Evolutionary conservation across 1,140 invertebrate genomes (phyloP).

Genomic region (Paralvinella palmiformis): DNA sequence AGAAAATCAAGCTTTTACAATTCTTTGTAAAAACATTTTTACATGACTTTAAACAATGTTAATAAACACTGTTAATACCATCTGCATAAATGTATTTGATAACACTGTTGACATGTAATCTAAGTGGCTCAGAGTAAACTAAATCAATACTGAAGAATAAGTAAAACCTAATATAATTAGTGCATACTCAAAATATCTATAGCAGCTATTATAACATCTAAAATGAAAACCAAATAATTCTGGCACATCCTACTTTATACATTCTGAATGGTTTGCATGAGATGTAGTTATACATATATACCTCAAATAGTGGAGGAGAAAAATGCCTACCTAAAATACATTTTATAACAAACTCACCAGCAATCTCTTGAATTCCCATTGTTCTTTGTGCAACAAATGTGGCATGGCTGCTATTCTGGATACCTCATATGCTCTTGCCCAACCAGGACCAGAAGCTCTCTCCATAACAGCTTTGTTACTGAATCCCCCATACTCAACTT

Average conservation of each 20-base stretch:
- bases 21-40: not conserved
- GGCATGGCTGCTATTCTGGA: constrained; percentile 39
- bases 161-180: too few relatives aligned
- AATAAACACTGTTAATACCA: not conserved
- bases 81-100: not conserved
- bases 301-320: too few relatives aligned
- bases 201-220: too few relatives aligned
- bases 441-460: constrained; percentile 36
- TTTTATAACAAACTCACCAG: constrained; percentile 30
- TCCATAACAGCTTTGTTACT: constrained; percentile 30
- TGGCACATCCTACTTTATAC: too few relatives aligned
- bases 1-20: not conserved
- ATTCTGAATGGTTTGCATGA: too few relatives aligned
- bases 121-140: too few relatives aligned
- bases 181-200: too few relatives aligned
- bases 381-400: constrained; percentile 44
- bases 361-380: constrained; percentile 40
- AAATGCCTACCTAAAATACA: too few relatives aligned
- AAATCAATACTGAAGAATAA: too few relatives aligned
- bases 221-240: too few relatives aligned
- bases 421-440: constrained; percentile 40
- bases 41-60: not conserved
- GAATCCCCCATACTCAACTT: constrained; percentile 32
- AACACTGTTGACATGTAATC: too few relatives aligned
- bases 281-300: too few relatives aligned